A percentile compares a stretch with the other conserved stretches of the same genome.
Evolutionary conservation across 2,888 invertebrate genomes (phyloP).

Genomic region (Nasonovia ribisnigri): DNA sequence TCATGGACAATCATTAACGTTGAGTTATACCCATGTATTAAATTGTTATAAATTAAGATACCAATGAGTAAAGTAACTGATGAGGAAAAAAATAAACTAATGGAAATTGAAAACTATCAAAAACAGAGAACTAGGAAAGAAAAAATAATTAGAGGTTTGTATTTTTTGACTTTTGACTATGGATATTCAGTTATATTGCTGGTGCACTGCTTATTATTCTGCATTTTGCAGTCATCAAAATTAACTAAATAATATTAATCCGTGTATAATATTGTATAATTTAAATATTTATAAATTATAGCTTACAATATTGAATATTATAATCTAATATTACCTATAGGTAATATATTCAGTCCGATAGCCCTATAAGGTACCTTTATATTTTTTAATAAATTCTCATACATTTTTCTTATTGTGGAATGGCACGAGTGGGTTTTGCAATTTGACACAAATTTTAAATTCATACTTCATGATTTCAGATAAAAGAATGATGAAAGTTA

Average conservation of each 20-base stretch:
- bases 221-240: background rate
- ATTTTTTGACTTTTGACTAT: background rate
- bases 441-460: background rate
- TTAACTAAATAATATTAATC: background rate
- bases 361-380: background rate
- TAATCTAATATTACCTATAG: background rate
- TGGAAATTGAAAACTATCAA: slow-evolving; percentile 72
- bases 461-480: slow-evolving; percentile 62
- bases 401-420: background rate
- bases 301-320: too few relatives aligned
- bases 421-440: background rate
- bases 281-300: background rate
- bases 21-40: background rate
- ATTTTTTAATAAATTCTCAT: background rate
- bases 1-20: background rate
- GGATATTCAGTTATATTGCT: background rate
- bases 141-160: slow-evolving; percentile 69
- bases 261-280: background rate
- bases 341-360: background rate
- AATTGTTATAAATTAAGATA: slow-evolving; percentile 66
- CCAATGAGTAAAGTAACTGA: slow-evolving; percentile 69
- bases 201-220: background rate
- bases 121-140: slow-evolving; percentile 72
- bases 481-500: slow-evolving; percentile 66
- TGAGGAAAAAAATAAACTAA: slow-evolving; percentile 70